Conservation (phyloP, 1,140 invertebrate genomes). For the Aphis gossypii region DNA sequence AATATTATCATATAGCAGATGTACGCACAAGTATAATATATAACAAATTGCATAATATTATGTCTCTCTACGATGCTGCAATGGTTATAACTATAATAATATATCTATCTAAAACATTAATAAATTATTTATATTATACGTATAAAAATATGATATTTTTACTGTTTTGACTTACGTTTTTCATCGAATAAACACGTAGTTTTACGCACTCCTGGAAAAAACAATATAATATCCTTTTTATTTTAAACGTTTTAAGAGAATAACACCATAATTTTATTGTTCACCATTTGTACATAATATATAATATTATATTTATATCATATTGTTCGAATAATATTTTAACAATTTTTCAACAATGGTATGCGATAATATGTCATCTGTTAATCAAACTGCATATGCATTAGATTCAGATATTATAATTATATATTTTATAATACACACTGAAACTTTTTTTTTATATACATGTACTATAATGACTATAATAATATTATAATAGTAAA, state of each 20-base stretch:
- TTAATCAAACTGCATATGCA: background rate
- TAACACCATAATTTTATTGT: background rate
- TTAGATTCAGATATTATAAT: background rate
- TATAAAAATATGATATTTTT: background rate
- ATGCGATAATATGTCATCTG: background rate
- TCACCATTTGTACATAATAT: background rate
- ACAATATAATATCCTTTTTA: conserved; percentile 50
- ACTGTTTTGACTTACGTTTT: conserved; percentile 31
- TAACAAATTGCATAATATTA: background rate
- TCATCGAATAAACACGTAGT: conserved; percentile 45
- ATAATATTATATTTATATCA: background rate
- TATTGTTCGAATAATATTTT: background rate
- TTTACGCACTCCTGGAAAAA: conserved; percentile 57
- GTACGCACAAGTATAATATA: background rate
- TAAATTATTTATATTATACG: background rate
- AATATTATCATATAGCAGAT: background rate
- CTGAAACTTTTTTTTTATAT: background rate
- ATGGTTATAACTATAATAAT: background rate
- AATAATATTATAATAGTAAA: background rate
- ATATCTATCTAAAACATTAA: background rate
- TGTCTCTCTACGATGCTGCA: background rate
- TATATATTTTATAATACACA: background rate
- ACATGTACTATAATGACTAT: background rate
- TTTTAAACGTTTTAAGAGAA: conserved; percentile 22
- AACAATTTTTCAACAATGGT: background rate